Evolutionary conservation across 2,888 invertebrate species (phyloP), one percentile per base, ranked within the genome.

Genomic region (Azorinus chamasolen): DNA sequence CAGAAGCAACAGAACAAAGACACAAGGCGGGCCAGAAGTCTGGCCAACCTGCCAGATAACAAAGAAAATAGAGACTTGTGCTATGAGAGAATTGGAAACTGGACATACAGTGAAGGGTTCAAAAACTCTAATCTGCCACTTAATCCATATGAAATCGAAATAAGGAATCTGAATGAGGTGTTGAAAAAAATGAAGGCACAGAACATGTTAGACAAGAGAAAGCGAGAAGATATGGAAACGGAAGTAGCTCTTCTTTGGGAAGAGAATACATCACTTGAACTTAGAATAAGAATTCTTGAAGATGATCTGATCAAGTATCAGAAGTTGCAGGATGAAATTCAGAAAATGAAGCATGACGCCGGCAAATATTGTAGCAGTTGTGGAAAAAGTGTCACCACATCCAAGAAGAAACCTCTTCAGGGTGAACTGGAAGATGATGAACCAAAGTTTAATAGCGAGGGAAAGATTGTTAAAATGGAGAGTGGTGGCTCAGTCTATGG

Each of bases 401-500:
- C 72, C 25, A 83, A 80, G 39, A 66, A 61, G 12, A 63, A 71
- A 41, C 64, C 46, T 53, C 66, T 89, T 10, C 87, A 90, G 37
- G 83, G 79, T 51, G 89, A 90, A 24, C 76, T 91, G 1, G 92
- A 92, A 74, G 88, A 90, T 59, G 91, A 92, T 63, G 84, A 86
- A 50, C 86, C 88, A 2, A 81, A 85, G 48, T 83, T 91, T 66
- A 86, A 84, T 20, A 88, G 87, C 37, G 87, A 87, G 45, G 91
- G 90, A 20, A 88, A 90, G 75, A 81, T 91, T 32, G 88, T 90
- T 2, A 86, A 90, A 61, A 83, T 92, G 66, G 90, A 91, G 68
- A 88, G 91, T 62, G 92, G 92, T 0, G 92, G 92, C 14, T 91
- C 91, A 63, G 88, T 91, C 32, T 92, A 90, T 66, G 92, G 92